Base-by-base conservation (phyloP, 2,888 invertebrate genomes). In the Hofmannophila pseudospretella region DNA sequence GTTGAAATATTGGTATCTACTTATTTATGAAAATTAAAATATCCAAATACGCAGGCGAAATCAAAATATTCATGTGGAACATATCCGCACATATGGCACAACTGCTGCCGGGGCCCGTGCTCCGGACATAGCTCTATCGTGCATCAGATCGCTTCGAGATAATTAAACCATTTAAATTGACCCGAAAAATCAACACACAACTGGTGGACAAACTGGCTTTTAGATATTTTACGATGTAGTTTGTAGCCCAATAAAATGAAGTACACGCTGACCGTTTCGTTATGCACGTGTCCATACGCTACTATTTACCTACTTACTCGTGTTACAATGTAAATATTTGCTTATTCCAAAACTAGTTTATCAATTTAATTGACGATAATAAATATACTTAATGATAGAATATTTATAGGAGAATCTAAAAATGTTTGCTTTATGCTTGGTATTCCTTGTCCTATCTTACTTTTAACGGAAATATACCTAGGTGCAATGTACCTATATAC, bases 141-240 rank as follows among this genome's bases (percentile, higher is more conserved):
- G 55, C 55, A 59, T 54, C 56, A 55, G 58, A 60, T 60, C 44
- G 43, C 9, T 30, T 34, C 26, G 38, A 46, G 58, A 60, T 60
- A 59, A 57, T 38, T 34, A 11, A 37, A 41, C 37, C 31, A 41
- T 33, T 32, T 33, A 25, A 31, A 41, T 30, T 39, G 39, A 39
- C 44, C 41, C 37, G 28, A 38, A 41, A 38, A 44, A 36, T 36
- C 30, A 40, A 38, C 35, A 39, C 30, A 36, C 32, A 39, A 41
- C 27, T 11, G 34, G 23, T 28, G 19, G 19, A 26, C 20, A 34
- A n/a, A 23, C 28, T 40, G 27, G 31, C 19, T n/a, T n/a, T n/a
- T 37, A 16, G 16, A 8, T 23, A 23, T 23, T 23, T 23, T 23
- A 23, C 23, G 23, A 41, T 26, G 32, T 12, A 12, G 32, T 8